phyloP scores from a whole-genome alignment of 2,888 invertebrate genomes.

The Bhutanitis thaidina region DNA sequence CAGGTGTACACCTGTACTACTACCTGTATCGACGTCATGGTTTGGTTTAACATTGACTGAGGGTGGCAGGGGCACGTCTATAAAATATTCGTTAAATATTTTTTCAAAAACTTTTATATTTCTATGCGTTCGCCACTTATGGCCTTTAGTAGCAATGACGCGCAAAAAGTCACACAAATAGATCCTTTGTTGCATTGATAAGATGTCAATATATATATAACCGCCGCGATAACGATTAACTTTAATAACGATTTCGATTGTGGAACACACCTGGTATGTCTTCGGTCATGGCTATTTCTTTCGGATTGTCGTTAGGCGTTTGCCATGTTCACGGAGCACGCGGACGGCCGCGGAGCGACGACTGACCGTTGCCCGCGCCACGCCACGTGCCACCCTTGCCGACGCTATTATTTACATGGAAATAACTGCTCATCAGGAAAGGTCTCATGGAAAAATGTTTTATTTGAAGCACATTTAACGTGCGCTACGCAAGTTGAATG shows the following conservation, averaged over 20 bases:
- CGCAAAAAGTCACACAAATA: not conserved
- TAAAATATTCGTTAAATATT: no score
- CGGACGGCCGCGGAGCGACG: slow-evolving; percentile 55
- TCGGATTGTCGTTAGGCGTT: slow-evolving; percentile 23
- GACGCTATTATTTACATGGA: slow-evolving; percentile 32
- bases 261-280: slow-evolving; percentile 66
- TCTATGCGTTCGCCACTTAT: no score
- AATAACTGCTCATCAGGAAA: slow-evolving; percentile 34
- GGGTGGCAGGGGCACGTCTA: no score
- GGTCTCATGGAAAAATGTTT: slow-evolving; percentile 20
- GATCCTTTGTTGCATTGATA: no score
- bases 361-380: slow-evolving; percentile 59
- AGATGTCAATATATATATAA: no score
- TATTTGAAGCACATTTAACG: not conserved
- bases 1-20: no score
- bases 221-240: no score
- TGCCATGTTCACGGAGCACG: slow-evolving; percentile 50
- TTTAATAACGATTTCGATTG: slow-evolving; percentile 16
- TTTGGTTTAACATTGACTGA: no score
- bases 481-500: not conserved
- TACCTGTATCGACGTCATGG: no score
- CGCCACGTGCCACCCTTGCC: slow-evolving; percentile 46
- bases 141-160: no score
- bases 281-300: slow-evolving; percentile 51
- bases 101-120: no score